These are phyloP conservation scores for Enteromius unitaeniatus DNA, from an alignment of 2,797 vertebrate species.

Conservation along the genomic window DNA sequence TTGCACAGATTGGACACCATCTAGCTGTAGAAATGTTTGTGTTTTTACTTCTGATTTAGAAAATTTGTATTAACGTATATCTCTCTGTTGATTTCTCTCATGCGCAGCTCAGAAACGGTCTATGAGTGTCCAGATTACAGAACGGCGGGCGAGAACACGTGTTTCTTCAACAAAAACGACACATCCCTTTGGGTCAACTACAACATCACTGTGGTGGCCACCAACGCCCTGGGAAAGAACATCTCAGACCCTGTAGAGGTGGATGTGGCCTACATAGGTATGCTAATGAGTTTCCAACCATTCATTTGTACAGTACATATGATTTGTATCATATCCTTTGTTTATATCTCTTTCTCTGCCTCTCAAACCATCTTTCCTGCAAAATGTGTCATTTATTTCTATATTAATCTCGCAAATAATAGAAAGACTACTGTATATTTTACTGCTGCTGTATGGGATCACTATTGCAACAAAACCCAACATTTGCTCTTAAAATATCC, in stretches of 20 bases:
- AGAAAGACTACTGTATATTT: neutral
- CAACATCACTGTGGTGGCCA: constrained; percentile 87
- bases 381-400: constrained; percentile 20
- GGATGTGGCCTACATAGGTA: constrained; percentile 89
- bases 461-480: constrained; percentile 1
- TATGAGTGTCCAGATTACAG: constrained; percentile 90
- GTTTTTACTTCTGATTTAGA: neutral
- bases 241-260: constrained; percentile 83
- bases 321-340: neutral
- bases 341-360: neutral
- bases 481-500: neutral
- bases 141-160: constrained; percentile 88
- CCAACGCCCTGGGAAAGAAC: constrained; percentile 83
- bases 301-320: neutral
- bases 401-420: neutral
- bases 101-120: constrained; percentile 69
- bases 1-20: neutral
- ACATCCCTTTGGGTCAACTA: constrained; percentile 88
- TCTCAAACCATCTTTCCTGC: neutral
- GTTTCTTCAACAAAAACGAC: constrained; percentile 90
- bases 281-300: neutral
- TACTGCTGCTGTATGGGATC: neutral
- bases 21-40: neutral
- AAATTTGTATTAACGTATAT: neutral
- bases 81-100: constrained; percentile 25